phyloP scores from a whole-genome alignment of 2,113 vertebrate genomes.

The Lathamus discolor region DNA sequence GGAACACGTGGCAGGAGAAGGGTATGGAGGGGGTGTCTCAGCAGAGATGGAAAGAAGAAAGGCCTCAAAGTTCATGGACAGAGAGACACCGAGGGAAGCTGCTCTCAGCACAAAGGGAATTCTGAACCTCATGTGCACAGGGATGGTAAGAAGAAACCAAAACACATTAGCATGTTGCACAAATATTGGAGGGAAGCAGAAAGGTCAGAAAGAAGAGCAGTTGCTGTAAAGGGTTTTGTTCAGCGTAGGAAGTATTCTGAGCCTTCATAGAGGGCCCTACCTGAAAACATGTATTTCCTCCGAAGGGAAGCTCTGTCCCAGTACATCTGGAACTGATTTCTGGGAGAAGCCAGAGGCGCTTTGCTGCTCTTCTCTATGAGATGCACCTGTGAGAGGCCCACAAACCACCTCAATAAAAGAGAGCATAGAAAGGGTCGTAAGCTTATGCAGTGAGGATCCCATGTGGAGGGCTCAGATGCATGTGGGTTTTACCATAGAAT shows the following conservation, averaged over 20 bases:
- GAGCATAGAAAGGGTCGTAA: not conserved
- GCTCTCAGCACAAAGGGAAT: not conserved
- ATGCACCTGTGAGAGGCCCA: conserved; percentile 54
- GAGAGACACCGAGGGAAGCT: not conserved
- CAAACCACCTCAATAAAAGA: not conserved
- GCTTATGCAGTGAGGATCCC: not conserved
- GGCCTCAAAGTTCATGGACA: not conserved
- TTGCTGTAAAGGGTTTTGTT: not conserved
- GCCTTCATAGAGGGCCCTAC: not conserved
- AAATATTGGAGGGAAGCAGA: not conserved
- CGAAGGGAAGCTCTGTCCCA: not conserved
- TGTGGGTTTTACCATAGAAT: not conserved
- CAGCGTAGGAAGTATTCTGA: not conserved
- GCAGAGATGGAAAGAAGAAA: not conserved
- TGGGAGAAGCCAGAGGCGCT: not conserved
- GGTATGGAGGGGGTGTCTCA: fast-evolving
- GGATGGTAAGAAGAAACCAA: not conserved
- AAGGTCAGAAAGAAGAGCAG: not conserved
- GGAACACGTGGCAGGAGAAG: not conserved
- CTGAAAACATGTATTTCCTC: conserved; percentile 35
- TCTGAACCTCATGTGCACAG: not conserved
- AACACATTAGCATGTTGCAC: not conserved
- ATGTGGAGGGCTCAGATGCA: not conserved
- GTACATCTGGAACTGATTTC: conserved; percentile 50
- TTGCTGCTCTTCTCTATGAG: conserved; percentile 11